These are phyloP conservation scores for Apis laboriosa DNA, from an alignment of 1,140 invertebrate species.

Conservation along the genomic window DNA sequence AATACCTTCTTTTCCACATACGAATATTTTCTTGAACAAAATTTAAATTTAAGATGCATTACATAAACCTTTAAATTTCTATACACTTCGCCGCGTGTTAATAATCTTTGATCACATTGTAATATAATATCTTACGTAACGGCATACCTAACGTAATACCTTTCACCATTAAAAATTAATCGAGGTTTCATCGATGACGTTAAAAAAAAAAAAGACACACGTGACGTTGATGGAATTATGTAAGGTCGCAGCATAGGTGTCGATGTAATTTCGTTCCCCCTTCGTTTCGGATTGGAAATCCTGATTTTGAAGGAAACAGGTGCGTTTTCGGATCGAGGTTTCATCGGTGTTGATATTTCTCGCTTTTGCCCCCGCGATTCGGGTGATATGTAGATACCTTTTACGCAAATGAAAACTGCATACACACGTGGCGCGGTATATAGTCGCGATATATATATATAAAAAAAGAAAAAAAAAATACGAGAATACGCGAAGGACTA, in stretches of 20 bases:
- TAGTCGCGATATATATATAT: not conserved
- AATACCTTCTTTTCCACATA: too few species aligned
- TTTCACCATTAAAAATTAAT: not conserved
- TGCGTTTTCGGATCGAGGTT: conserved; percentile 48
- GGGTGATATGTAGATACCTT: conserved; percentile 54
- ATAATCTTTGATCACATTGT: not conserved
- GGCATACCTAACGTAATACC: not conserved
- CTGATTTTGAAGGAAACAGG: conserved; percentile 34
- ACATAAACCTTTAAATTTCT: too few species aligned
- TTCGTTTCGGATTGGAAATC: not conserved
- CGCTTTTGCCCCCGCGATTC: conserved; percentile 47
- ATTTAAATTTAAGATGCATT: too few species aligned
- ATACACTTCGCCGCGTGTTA: too few species aligned
- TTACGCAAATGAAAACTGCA: conserved; percentile 67
- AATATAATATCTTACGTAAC: not conserved
- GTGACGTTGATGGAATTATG: not conserved
- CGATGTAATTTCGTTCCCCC: conserved; percentile 21
- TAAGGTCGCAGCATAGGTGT: not conserved
- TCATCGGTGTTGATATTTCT: conserved; percentile 51
- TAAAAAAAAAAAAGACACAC: not conserved
- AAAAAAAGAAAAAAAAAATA: conserved; percentile 1
- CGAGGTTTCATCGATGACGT: not conserved
- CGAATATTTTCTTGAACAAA: too few species aligned
- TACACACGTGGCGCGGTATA: conserved; percentile 9
- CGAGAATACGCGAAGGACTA: conserved; percentile 14